Percentiles rank a stretch among this genome's conserved stretches.
phyloP scores from a whole-genome alignment of 2,888 invertebrate genomes.

The Hydroisotoma schaefferi region DNA sequence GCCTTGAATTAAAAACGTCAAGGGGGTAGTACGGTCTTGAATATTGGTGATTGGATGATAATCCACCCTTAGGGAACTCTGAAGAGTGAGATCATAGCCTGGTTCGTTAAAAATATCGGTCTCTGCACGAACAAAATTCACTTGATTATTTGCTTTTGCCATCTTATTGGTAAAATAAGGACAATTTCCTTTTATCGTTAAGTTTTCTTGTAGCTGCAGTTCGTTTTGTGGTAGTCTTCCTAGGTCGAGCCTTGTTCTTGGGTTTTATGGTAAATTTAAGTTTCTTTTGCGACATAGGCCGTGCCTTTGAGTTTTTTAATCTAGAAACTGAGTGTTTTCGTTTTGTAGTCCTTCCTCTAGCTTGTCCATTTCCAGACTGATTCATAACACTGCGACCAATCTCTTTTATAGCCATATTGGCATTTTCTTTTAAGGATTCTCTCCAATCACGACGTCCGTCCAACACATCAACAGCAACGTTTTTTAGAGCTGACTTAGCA shows the following conservation, averaged over 20 bases:
- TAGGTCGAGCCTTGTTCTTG: no score
- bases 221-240: no score
- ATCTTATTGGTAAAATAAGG: no score
- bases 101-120: background rate
- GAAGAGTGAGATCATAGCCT: background rate
- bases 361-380: constrained; percentile 5
- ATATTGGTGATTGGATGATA: background rate
- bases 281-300: no score
- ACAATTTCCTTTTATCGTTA: no score
- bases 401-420: background rate
- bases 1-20: background rate
- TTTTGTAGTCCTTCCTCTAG: background rate
- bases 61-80: background rate
- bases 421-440: background rate
- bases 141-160: no score
- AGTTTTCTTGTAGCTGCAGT: no score
- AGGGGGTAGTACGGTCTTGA: background rate
- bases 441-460: background rate
- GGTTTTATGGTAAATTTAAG: no score
- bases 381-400: background rate
- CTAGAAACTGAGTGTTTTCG: no score
- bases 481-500: background rate
- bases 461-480: constrained; percentile 2
- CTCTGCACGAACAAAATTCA: no score
- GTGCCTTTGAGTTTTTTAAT: no score